phyloP scores from a whole-genome alignment of 2,797 vertebrate genomes.

The Bovichtus diacanthus region DNA sequence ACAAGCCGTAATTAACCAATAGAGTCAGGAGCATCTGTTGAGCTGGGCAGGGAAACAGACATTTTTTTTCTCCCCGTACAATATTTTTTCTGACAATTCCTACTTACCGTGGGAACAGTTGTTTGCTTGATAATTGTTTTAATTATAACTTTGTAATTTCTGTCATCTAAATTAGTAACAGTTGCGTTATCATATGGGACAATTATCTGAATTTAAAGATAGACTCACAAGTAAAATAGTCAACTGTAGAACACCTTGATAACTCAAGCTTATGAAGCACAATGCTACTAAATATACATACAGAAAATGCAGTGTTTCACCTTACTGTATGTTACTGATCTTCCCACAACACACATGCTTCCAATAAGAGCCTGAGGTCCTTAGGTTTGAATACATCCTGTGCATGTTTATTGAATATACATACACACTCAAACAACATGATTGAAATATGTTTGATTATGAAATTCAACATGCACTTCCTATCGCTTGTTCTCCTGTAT shows the following conservation, averaged over 20 bases:
- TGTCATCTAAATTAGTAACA: slow-evolving; percentile 26
- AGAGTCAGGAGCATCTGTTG: slow-evolving; percentile 72
- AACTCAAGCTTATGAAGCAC: neutral
- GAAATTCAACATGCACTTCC: neutral
- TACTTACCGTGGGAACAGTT: slow-evolving; percentile 38
- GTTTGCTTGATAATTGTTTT: slow-evolving; percentile 45
- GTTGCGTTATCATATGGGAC: slow-evolving; percentile 17
- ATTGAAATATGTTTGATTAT: neutral
- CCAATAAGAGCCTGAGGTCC: neutral
- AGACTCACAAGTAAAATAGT: neutral
- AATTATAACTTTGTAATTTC: slow-evolving; percentile 42
- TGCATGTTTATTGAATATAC: neutral
- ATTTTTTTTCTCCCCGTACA: slow-evolving; percentile 29
- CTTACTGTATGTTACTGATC: neutral
- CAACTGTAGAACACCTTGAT: neutral
- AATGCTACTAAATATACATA: neutral
- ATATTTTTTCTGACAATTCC: slow-evolving; percentile 45
- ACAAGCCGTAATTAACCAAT: slow-evolving; percentile 81
- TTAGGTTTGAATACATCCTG: neutral
- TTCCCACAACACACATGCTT: neutral
- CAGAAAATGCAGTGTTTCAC: neutral
- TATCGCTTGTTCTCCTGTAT: neutral
- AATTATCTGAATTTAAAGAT: slow-evolving; percentile 27
- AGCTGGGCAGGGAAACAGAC: slow-evolving; percentile 57
- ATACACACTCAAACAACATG: neutral